Base-by-base conservation (phyloP, 2,797 vertebrate species). In the Fundulus diaphanus region DNA sequence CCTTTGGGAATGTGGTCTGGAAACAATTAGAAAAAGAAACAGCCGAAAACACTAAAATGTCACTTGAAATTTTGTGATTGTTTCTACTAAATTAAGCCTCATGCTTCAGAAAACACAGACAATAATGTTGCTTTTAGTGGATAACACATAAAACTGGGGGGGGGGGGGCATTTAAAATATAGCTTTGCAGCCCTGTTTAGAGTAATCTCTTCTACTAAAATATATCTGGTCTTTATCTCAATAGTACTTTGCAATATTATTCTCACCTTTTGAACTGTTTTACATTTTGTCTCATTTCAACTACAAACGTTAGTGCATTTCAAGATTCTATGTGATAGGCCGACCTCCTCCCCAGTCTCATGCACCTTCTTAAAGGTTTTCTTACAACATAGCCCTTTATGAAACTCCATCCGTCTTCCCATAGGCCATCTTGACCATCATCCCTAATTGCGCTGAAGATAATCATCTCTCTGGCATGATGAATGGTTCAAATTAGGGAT, bases 71-170 rank as follows among this genome's bases (percentile, higher is more conserved):
- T 65, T 63, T 40, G 22, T 22, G 61, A 65, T 44, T 67, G 40
- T 75, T 68, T 70, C 4, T 31, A 1, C 2, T 3, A 69, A 71
- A 81, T 74, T 77, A 54, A 78, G 33, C 37, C 31, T 44, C 8
- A 70, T 66, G 67, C 37, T 76, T 44, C 61, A 2, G 9, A 37
- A 7, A 57, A 44, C 54, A 5, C 16, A 63, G 2, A 46, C 13
- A 59, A 22, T 22, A 72, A 31, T 27, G 13, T 33, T 59, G 5
- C 70, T 22, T 42, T 57, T 42, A 20, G 12, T 71, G 70, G 70
- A 31, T 35, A 15, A 40, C 3, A 12, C 24, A 40, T 65, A 42
- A 65, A 42, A 65, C 35, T n/a, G 2, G 22, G 37, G 46, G 16
- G 42, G 42, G 12, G 12, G 42, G 42, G 13, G 2, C 35, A 42